These are phyloP conservation scores for Malachius bipustulatus DNA, from an alignment of 2,888 invertebrate genomes.

Conservation along the genomic window DNA sequence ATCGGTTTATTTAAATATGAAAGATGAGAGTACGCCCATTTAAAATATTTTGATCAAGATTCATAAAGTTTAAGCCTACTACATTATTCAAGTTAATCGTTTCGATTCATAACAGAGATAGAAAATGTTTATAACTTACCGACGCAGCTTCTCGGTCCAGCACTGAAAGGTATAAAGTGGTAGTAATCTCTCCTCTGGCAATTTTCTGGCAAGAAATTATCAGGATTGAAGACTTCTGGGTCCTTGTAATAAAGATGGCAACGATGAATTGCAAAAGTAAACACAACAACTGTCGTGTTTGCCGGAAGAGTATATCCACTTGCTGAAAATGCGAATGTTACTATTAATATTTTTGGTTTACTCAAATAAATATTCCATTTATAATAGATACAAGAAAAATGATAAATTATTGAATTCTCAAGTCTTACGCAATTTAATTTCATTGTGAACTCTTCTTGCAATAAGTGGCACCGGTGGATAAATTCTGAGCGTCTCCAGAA, in stretches of 20 bases:
- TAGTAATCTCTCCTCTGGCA: constrained; percentile 69
- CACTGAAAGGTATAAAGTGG: constrained; percentile 71
- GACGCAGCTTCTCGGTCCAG: constrained; percentile 70
- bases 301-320: constrained; percentile 55
- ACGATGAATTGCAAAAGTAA: constrained; percentile 58
- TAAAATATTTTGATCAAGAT: no score
- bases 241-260: constrained; percentile 61
- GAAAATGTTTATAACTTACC: constrained; percentile 37
- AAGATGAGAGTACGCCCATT: no score
- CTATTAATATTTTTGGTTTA: constrained; percentile 12
- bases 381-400: no score
- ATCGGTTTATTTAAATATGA: no score
- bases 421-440: constrained; percentile 29
- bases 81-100: no score
- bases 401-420: constrained; percentile 6
- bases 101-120: no score
- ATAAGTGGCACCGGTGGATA: constrained; percentile 73
- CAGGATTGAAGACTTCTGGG: constrained; percentile 67
- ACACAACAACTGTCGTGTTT: constrained; percentile 56
- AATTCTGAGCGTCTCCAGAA: constrained; percentile 69
- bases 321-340: no score
- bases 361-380: constrained; percentile 1
- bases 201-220: constrained; percentile 73
- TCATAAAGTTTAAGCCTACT: no score
- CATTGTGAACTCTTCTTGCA: constrained; percentile 59